phyloP scores from a whole-genome alignment of 2,797 vertebrate species.

The Sylvia borin region DNA sequence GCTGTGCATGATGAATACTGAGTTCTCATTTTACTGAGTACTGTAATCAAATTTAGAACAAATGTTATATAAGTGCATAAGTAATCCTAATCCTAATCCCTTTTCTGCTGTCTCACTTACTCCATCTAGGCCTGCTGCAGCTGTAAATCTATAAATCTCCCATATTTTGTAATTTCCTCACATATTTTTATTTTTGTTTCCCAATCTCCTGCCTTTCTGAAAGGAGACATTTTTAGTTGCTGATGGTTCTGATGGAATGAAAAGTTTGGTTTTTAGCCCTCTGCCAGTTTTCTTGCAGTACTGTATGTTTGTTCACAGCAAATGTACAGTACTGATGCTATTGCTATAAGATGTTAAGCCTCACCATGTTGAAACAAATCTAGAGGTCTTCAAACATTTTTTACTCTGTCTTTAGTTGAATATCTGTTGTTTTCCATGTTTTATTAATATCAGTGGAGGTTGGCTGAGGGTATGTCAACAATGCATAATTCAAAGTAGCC shows the following conservation, averaged over 20 bases:
- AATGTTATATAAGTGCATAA: conserved; percentile 46
- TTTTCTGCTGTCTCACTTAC: conserved; percentile 56
- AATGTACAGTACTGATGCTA: background rate
- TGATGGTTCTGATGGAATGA: background rate
- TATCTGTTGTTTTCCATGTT: background rate
- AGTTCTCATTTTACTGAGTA: conserved; percentile 51
- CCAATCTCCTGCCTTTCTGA: background rate
- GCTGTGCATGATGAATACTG: background rate
- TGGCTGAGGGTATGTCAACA: background rate
- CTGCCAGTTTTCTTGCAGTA: background rate
- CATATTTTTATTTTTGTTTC: conserved; percentile 10
- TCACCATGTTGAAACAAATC: background rate
- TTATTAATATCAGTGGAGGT: background rate
- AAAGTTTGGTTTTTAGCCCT: background rate
- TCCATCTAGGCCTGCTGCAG: conserved; percentile 31
- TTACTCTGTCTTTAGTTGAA: background rate
- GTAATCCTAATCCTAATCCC: conserved; percentile 52
- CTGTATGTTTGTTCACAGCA: background rate
- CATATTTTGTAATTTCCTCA: conserved; percentile 24
- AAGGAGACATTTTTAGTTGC: background rate
- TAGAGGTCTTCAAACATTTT: background rate
- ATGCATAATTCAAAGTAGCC: background rate
- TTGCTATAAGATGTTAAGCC: background rate
- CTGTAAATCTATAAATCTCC: conserved; percentile 55
- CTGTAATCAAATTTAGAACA: conserved; percentile 55